Percentiles rank a stretch among this genome's conserved stretches.
phyloP scores from a whole-genome alignment of 2,888 invertebrate genomes.

The Volucella bombylans region DNA sequence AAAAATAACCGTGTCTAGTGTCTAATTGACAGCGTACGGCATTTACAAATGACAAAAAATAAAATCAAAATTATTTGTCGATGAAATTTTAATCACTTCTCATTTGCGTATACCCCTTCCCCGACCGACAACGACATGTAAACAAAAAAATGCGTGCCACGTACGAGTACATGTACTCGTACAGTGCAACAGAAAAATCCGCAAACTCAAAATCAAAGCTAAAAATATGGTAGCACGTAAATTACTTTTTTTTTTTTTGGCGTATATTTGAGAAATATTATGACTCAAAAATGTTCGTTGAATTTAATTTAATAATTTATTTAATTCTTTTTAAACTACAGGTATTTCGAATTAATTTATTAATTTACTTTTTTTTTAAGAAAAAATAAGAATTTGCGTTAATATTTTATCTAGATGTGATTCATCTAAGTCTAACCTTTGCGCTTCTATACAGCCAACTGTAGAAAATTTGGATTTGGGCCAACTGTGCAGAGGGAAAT shows the following conservation, averaged over 20 bases:
- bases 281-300: background rate
- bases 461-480: conserved; percentile 45
- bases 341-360: conserved; percentile 37
- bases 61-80: conserved; percentile 38
- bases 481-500: conserved; percentile 41
- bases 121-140: background rate
- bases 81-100: conserved; percentile 58
- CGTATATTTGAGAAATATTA: conserved; percentile 1
- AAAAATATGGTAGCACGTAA: conserved; percentile 9
- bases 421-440: conserved; percentile 45
- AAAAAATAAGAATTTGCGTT: conserved; percentile 10
- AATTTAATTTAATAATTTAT: conserved; percentile 19
- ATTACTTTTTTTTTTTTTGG: background rate
- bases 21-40: conserved; percentile 20
- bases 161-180: background rate
- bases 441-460: conserved; percentile 38
- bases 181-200: background rate
- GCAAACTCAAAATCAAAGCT: conserved; percentile 6
- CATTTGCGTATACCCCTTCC: conserved; percentile 27
- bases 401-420: conserved; percentile 50
- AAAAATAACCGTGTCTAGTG: conserved; percentile 60
- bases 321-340: conserved; percentile 20
- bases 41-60: conserved; percentile 27
- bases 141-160: background rate
- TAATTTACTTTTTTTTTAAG: conserved; percentile 11